Evolutionary conservation across 2,888 invertebrate species (phyloP), one percentile per base, ranked within the genome.

Genomic region (Macaria liturata): DNA sequence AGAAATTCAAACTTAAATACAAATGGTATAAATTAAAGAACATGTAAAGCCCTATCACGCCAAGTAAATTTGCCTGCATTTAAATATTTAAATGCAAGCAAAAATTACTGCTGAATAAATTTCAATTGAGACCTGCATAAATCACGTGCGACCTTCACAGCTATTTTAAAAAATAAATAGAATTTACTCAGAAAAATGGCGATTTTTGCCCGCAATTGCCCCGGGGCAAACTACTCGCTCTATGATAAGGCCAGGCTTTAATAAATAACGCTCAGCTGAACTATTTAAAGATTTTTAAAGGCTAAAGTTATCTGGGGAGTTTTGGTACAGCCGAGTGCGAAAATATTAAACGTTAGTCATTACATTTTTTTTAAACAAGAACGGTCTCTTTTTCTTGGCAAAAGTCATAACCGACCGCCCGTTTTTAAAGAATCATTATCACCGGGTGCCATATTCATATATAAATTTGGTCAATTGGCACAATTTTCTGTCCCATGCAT

Each of bases 261-360:
- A 62, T 59, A 62, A 54, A 65, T 61, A 59, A 52, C 59, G 53
- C 60, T 59, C 62, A 57, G 45, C 55, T 66, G 50, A 58, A 62
- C 66, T 60, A 61, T 65, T 64, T 62, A 57, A 62, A 58, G 61
- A 42, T 42, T 42, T 42, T 42, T n/a, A 42, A 42, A 42, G 39
- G 46, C 47, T 48, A 50, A 51, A 54, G 45, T 37, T 54, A 57
- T 61, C 56, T 56, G 54, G 51, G 48, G 51, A 47, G 48, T 56
- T 57, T 59, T 46, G 43, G 55, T 57, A 53, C 54, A 51, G 54
- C 59, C 49, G 31, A 20, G 6, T 40, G 42, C 30, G 56, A 48
- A 62, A 64, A 46, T 43, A 20, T 30, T 54, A 31, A 9, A 6
- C 4, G 4, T 7, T 37, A 6, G 4, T 37, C 4, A 6, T 37